phyloP scores from a whole-genome alignment of 1,140 invertebrate species.

The Globodera rostochiensis region DNA sequence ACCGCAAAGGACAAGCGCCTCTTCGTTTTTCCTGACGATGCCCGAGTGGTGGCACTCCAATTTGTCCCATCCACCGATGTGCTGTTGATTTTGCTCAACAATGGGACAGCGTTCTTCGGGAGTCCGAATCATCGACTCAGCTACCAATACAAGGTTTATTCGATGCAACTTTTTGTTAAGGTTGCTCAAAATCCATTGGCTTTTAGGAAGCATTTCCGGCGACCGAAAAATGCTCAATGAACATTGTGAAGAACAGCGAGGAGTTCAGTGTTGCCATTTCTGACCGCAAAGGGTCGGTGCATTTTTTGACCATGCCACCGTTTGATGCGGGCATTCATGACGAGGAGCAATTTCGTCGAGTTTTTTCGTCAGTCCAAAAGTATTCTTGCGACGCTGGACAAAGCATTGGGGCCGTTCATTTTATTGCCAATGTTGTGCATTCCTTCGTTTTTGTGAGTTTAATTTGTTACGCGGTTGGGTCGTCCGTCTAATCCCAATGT shows the following conservation, averaged over 20 bases:
- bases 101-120: conserved; percentile 8
- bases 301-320: conserved; percentile 7
- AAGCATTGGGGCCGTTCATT: conserved; percentile 14
- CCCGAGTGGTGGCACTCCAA: conserved; percentile 13
- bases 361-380: conserved; percentile 5
- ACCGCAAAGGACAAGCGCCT: conserved; percentile 17
- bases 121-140: conserved; percentile 2
- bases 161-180: no score
- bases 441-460: conserved; percentile 5
- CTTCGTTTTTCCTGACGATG: conserved; percentile 2
- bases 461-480: neutral
- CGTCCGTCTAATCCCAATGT: neutral
- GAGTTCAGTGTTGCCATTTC: conserved; percentile 1
- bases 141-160: neutral
- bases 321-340: conserved; percentile 18
- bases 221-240: conserved; percentile 1
- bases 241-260: neutral
- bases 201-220: conserved; percentile 7
- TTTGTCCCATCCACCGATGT: conserved; percentile 33
- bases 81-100: conserved; percentile 24
- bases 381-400: neutral
- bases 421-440: conserved; percentile 8
- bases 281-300: conserved; percentile 1
- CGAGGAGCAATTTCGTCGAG: conserved; percentile 14
- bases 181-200: neutral